Base-by-base conservation (phyloP, 2,797 vertebrate genomes). In the Chiloscyllium punctatum region DNA sequence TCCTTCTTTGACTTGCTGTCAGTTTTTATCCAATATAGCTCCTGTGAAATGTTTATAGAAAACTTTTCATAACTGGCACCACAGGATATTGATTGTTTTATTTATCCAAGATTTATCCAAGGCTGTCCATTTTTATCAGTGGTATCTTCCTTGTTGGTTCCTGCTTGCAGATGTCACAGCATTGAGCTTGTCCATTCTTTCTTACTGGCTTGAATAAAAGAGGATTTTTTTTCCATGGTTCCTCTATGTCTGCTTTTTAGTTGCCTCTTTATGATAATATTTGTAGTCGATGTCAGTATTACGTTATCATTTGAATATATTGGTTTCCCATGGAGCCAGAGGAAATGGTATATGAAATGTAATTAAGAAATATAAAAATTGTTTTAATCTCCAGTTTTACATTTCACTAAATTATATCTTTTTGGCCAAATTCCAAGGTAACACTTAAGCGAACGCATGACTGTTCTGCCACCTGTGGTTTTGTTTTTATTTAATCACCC, bases 371-470 rank as follows among this genome's bases (percentile, higher is more conserved):
- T 37, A 92, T 69, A 25, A 37, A 84, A 69, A 42, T 42, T 42
- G 23, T 92, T 69, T 92, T 69, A 69, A 69, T 25, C 66, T 69
- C 18, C 66, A 21, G 62, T 92, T 69, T 92, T 25, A 66, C n/a
- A 42, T 92, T 92, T 62, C 66, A 37, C 42, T 8, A 68, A 23
- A 25, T 42, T 37, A 66, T 69, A 2, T 25, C 2, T 11, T 92
- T 37, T 27, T 23, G 90, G 66, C n/a, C 62, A 92, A 92, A 92
- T 92, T 92, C n/a, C 90, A 92, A 92, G 37, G 62, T 69, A 91
- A 37, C 18, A 91, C 62, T 66, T 91, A 16, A 92, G 66, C 2
- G 69, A 37, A 69, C 25, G 33, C 37, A 27, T 92, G 90, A 92
- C 66, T 68, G 82, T 84, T 84, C 82, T 23, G 48, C 82, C 82